Percentiles rank a stretch among this genome's conserved stretches.
Conservation (phyloP, 2,888 invertebrate genomes). For the Drosophila seclusa region DNA sequence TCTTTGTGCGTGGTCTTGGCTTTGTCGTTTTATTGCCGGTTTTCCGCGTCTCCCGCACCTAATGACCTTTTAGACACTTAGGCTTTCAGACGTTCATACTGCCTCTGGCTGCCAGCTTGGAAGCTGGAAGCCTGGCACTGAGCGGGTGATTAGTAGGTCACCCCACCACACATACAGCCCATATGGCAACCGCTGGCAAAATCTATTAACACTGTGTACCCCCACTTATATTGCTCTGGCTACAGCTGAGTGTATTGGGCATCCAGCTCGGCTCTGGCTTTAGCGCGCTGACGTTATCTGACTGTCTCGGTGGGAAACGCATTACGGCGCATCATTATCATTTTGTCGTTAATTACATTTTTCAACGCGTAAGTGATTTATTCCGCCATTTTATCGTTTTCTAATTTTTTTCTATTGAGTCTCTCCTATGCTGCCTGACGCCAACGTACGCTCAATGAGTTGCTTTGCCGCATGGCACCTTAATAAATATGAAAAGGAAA, state of each 20-base stretch:
- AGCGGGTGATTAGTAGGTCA: conserved; percentile 68
- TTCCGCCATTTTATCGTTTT: conserved; percentile 78
- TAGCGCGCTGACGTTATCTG: conserved; percentile 13
- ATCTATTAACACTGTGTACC: conserved; percentile 65
- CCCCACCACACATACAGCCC: background rate
- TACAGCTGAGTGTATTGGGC: background rate
- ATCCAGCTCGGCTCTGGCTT: background rate
- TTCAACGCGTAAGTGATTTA: conserved; percentile 74
- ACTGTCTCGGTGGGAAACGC: conserved; percentile 54
- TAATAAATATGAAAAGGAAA: conserved; percentile 63
- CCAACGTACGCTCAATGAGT: conserved; percentile 60
- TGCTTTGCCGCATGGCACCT: conserved; percentile 43
- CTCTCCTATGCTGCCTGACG: conserved; percentile 13
- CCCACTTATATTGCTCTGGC: conserved; percentile 49
- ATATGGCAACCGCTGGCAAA: conserved; percentile 42
- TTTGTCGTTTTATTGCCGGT: conserved; percentile 51
- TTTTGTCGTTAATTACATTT: conserved; percentile 81
- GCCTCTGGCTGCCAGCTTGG: conserved; percentile 27
- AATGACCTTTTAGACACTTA: conserved; percentile 64
- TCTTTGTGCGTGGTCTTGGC: conserved; percentile 62
- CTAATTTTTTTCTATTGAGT: conserved; percentile 71
- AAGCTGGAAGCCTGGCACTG: conserved; percentile 24
- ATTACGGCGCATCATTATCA: conserved; percentile 75
- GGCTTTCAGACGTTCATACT: conserved; percentile 34
- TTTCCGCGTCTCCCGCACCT: conserved; percentile 68